These are phyloP conservation scores for Laticauda laticaudata DNA, from an alignment of 2,113 vertebrate genomes.

Conservation along the genomic window DNA sequence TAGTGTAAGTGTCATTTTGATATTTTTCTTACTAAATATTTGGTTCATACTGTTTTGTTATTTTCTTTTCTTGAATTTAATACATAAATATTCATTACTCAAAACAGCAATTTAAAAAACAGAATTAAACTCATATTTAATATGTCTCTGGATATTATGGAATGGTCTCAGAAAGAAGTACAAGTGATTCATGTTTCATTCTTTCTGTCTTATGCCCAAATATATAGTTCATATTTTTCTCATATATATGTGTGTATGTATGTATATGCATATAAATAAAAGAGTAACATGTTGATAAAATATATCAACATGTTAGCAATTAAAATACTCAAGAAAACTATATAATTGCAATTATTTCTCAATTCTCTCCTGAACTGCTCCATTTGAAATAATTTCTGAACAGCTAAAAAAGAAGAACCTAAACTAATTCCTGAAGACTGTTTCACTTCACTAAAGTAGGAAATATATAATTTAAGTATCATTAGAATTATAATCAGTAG, in stretches of 20 bases:
- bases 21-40: constrained; percentile 13
- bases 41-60: neutral
- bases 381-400: neutral
- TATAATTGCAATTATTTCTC: neutral
- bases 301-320: neutral
- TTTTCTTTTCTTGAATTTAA: constrained; percentile 12
- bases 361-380: neutral
- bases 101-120: constrained; percentile 7
- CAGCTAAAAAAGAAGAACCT: neutral
- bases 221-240: neutral
- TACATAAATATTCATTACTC: neutral
- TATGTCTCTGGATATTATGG: neutral
- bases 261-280: neutral
- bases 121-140: neutral
- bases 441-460: neutral
- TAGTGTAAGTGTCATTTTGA: neutral
- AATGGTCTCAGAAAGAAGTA: neutral
- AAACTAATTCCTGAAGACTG: neutral
- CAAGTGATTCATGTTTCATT: neutral
- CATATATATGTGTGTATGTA: neutral
- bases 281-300: neutral
- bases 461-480: neutral
- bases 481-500: neutral
- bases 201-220: neutral
- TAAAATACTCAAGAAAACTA: neutral